phyloP scores from a whole-genome alignment of 2,888 invertebrate genomes.

The Phaonia tiefii region DNA sequence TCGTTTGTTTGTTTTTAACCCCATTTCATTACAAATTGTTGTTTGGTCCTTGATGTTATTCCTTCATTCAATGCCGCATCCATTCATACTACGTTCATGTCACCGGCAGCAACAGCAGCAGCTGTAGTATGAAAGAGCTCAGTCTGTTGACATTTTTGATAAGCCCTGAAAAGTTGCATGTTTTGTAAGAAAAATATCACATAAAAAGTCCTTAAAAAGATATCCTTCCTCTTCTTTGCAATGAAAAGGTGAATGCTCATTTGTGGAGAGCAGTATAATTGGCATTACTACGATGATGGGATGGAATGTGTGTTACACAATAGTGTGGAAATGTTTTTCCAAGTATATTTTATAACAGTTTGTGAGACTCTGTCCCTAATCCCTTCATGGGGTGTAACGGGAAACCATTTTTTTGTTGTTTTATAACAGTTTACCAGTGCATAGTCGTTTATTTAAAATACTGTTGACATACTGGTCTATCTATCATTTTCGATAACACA shows the following conservation, averaged over 20 bases:
- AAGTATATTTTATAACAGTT: no score
- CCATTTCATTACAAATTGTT: neutral
- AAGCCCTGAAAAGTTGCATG: neutral
- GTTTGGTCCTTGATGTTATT: slow-evolving; percentile 6
- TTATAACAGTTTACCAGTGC: no score
- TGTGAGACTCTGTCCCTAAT: no score
- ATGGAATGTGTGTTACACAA: no score
- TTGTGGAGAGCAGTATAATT: neutral
- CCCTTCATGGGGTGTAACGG: no score
- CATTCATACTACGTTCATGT: slow-evolving; percentile 51
- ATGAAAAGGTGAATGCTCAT: neutral
- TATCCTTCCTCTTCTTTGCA: neutral
- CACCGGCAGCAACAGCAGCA: slow-evolving; percentile 53
- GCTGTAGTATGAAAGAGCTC: slow-evolving; percentile 9
- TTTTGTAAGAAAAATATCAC: neutral
- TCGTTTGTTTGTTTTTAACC: slow-evolving; percentile 19
- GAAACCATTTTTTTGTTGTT: no score
- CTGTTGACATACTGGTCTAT: no score
- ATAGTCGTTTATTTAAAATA: no score
- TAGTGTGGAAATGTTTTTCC: no score
- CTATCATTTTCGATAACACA: no score
- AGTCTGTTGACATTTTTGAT: slow-evolving; percentile 50
- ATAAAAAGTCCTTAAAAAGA: neutral
- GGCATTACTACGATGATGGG: no score
- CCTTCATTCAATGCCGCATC: slow-evolving; percentile 39